Evolutionary conservation across 2,113 vertebrate species (phyloP), one percentile per base, ranked within the genome.

Genomic region (Willisornis vidua): DNA sequence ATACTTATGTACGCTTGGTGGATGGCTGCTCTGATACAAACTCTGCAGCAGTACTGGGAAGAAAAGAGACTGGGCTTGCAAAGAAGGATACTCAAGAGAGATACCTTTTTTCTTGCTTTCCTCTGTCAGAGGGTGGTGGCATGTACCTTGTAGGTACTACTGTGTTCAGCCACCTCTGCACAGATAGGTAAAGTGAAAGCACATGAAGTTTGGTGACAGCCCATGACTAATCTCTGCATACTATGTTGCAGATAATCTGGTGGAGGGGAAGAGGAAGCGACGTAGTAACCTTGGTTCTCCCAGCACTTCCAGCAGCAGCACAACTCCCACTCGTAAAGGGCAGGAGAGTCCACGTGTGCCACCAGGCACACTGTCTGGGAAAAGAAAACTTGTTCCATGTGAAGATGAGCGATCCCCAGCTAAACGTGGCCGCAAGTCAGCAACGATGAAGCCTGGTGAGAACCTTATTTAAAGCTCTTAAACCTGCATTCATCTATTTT

Each of bases 211-310:
- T 24, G 23, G 12, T 66, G 55, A 19, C 70, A 46, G 35, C 25
- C 57, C 20, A 31, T 79, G 49, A 90, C 61, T 58, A 25, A 20
- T 14, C 28, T 82, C 48, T 92, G 79, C 59, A 23, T 87, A 2
- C 58, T 58, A 0, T 58, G 4, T 52, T 23, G 6, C 79, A 99
- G 99, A 99, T 95, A 99, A 99, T 96, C 97, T 99, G 93, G 99
- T 99, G 91, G 99, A 99, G 96, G 99, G 99, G 71, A 99, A 99
- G 95, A 98, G 99, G 92, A 98, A 98, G 84, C 98, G 99, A 20
- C 98, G 99, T 58, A 97, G 98, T 61, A 98, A 98, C 86, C 33
- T 97, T 9, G 97, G 91, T 28, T 98, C 97, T 12, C 98, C 99
- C 37, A 94, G 98, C 76, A 97, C 98, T 66, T 97, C 98, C 92